Evolutionary conservation across 2,113 vertebrate genomes (phyloP).

Genomic region (Eptesicus fuscus): DNA sequence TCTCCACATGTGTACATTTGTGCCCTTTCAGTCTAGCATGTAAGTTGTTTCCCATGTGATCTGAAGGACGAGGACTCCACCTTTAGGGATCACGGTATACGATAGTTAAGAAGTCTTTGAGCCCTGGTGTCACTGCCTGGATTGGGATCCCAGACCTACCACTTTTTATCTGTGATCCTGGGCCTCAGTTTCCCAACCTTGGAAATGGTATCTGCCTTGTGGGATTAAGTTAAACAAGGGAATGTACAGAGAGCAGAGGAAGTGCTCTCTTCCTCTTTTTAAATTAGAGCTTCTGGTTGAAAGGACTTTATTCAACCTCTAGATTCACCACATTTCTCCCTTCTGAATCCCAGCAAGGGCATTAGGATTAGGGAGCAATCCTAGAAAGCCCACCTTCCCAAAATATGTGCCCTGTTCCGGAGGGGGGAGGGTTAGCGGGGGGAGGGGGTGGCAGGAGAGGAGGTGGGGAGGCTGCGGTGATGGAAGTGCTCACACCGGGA

Average conservation of each 20-base stretch:
- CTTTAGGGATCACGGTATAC: neutral
- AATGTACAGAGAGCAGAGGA: neutral
- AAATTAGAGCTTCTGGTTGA: neutral
- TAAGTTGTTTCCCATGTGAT: neutral
- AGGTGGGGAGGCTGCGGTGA: neutral
- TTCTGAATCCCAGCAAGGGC: neutral
- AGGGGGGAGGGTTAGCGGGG: accelerated
- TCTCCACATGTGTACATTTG: neutral
- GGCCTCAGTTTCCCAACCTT: neutral
- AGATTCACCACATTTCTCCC: neutral
- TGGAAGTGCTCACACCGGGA: neutral
- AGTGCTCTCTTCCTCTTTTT: neutral
- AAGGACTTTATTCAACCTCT: neutral
- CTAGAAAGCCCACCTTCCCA: neutral
- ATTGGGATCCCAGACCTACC: neutral
- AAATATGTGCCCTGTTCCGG: neutral
- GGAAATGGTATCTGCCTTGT: neutral
- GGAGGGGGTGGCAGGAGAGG: neutral
- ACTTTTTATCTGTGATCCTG: neutral
- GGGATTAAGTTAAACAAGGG: neutral
- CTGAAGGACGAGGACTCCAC: neutral
- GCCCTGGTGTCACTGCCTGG: neutral
- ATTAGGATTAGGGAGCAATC: neutral
- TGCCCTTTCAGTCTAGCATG: neutral
- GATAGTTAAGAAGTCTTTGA: neutral